Evolutionary conservation across 2,113 vertebrate species (phyloP), one percentile per base, ranked within the genome.

Genomic region (Lucifuga dentata): DNA sequence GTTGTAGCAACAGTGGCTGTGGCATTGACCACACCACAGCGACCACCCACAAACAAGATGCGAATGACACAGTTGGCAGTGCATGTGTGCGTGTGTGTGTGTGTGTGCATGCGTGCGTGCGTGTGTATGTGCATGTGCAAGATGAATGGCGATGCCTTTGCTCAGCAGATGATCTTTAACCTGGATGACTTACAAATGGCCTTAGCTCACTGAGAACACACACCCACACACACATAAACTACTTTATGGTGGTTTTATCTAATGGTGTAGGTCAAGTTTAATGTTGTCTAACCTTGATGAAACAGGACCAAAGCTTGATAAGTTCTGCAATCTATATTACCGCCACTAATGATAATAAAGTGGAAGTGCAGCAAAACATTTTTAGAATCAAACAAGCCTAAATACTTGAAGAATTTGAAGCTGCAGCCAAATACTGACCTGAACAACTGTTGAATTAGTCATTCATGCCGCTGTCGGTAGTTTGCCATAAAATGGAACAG

Each of bases 131-230:
- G 56, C 36, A n/a, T 12, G 11, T 26, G 49, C 45, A 73, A 71
- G 69, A 87, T 79, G 43, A 78, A 84, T 86, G 76, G 58, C 36
- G 19, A 67, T 62, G 60, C 56, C 84, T 87, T 81, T 74, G 56
- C 83, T 79, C 83, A 87, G 86, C 80, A 90, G 72, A 68, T 73
- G 76, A 85, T 85, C 68, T 61, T 80, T 77, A 85, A 85, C 82
- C 85, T 43, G 50, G 17, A 10, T 73, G 73, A 82, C 79, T 75
- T 77, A 62, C 68, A 80, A 45, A 45, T 62, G 46, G 53, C 33
- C 51, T 48, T 15, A 72, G 43, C 49, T 53, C 17, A 50, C n/a
- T 36, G 32, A 49, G 6, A 48, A n/a, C 46, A 23, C 24, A 41
- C 39, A 61, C 21, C 52, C 20, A 41, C 50, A 41, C 26, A 52